Conservation (phyloP, 2,113 vertebrate species). For the Formicarius rufipectus region DNA sequence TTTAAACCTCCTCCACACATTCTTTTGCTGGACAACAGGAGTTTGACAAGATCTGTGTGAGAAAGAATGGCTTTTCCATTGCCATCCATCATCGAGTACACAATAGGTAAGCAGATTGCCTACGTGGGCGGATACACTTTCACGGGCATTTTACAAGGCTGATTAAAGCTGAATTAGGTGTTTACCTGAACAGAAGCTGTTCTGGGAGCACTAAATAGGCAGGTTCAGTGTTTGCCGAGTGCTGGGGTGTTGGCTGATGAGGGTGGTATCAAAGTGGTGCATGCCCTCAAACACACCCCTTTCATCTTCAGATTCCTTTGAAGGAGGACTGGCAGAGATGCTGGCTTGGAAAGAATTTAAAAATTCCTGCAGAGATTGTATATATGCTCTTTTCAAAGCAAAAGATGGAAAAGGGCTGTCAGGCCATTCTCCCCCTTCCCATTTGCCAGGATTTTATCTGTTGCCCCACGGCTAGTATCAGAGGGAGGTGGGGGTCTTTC, state of each 20-base stretch:
- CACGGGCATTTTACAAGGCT: slow-evolving; percentile 15
- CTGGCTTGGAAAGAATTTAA: background rate
- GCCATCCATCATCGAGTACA: background rate
- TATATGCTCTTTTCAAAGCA: background rate
- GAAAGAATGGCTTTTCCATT: background rate
- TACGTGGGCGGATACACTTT: background rate
- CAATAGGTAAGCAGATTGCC: background rate
- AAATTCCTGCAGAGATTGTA: background rate
- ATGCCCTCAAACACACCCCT: slow-evolving; percentile 31
- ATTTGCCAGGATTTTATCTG: slow-evolving; percentile 6
- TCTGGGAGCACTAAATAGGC: background rate
- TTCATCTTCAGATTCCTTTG: slow-evolving; percentile 40
- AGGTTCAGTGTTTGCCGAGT: background rate
- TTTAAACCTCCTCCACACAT: background rate
- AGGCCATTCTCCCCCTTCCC: background rate
- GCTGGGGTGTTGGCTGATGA: slow-evolving; percentile 9
- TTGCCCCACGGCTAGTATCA: background rate
- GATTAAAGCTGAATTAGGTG: background rate
- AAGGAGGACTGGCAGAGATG: background rate
- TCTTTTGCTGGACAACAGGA: background rate
- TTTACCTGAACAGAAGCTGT: background rate
- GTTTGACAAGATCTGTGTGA: background rate
- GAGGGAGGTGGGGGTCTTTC: background rate
- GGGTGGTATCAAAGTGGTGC: slow-evolving; percentile 46
- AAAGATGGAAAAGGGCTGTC: background rate